Percentiles rank a stretch among this genome's conserved stretches.
Evolutionary conservation across 2,888 invertebrate genomes (phyloP).

Genomic region (Nasonovia ribisnigri): DNA sequence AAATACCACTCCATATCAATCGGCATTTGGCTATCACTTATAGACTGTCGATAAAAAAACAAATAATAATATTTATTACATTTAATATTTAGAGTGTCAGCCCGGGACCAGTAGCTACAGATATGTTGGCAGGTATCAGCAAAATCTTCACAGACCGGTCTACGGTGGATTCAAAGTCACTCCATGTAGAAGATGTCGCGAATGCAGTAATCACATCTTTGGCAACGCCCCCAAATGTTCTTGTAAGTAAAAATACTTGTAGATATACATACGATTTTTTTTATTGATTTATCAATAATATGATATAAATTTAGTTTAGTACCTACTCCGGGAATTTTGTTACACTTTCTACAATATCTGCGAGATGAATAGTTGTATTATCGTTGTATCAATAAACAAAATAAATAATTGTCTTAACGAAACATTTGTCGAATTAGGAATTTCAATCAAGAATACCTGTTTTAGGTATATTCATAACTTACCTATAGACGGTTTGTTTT

Average conservation of each 20-base stretch:
- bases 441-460: background rate
- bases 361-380: too few relatives aligned
- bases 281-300: background rate
- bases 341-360: too few relatives aligned
- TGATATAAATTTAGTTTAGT: background rate
- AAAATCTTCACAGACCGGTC: background rate
- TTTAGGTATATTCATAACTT: too few relatives aligned
- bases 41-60: background rate
- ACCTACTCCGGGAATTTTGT: too few relatives aligned
- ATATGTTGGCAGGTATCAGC: background rate
- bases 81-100: slow-evolving; percentile 43
- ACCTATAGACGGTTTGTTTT: too few relatives aligned
- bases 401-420: background rate
- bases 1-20: background rate
- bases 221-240: slow-evolving; percentile 75
- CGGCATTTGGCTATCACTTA: background rate
- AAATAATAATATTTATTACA: background rate
- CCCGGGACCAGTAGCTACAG: slow-evolving; percentile 46
- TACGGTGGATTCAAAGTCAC: background rate
- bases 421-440: background rate
- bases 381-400: too few relatives aligned
- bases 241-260: slow-evolving; percentile 70
- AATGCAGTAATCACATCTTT: slow-evolving; percentile 76
- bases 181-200: slow-evolving; percentile 76
- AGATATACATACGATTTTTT: background rate